Conservation (phyloP, 2,113 vertebrate species). For the Bothrops jararaca region DNA sequence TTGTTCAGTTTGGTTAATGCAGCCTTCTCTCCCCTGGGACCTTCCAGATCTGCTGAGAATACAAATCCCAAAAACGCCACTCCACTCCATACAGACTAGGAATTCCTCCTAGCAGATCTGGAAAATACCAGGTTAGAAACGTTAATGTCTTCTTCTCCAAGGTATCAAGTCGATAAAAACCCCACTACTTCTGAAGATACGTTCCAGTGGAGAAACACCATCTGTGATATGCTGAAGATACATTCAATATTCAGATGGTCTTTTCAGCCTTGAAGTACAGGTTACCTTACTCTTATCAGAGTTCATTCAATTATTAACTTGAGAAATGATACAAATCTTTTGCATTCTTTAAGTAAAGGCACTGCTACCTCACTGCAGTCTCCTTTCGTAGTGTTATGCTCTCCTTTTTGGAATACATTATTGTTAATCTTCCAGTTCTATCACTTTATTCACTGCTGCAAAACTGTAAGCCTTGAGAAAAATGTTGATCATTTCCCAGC, state of each 20-base stretch:
- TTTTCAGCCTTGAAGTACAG: slow-evolving; percentile 43
- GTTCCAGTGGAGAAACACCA: slow-evolving; percentile 10
- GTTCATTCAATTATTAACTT: slow-evolving; percentile 71
- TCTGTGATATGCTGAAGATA: slow-evolving; percentile 29
- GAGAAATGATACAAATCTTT: slow-evolving; percentile 66
- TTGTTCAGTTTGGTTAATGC: not conserved
- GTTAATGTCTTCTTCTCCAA: not conserved
- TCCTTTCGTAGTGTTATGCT: slow-evolving; percentile 41
- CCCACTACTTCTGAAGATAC: slow-evolving; percentile 19
- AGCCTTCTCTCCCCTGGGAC: not conserved
- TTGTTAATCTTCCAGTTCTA: slow-evolving; percentile 13
- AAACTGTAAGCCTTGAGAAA: not conserved
- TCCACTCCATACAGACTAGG: not conserved
- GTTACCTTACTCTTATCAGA: slow-evolving; percentile 59
- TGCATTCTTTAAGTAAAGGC: slow-evolving; percentile 53
- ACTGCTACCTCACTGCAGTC: slow-evolving; percentile 52
- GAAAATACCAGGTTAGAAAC: not conserved
- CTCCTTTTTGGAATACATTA: slow-evolving; percentile 25
- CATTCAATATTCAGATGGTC: slow-evolving; percentile 44
- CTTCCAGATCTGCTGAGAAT: not conserved
- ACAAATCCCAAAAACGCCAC: not conserved
- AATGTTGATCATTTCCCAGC: not conserved
- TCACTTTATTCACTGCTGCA: not conserved
- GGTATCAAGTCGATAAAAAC: slow-evolving; percentile 29
- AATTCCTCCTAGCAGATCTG: not conserved